Conservation (phyloP, 2,888 invertebrate species). For the Ferdinandea cuprea region DNA sequence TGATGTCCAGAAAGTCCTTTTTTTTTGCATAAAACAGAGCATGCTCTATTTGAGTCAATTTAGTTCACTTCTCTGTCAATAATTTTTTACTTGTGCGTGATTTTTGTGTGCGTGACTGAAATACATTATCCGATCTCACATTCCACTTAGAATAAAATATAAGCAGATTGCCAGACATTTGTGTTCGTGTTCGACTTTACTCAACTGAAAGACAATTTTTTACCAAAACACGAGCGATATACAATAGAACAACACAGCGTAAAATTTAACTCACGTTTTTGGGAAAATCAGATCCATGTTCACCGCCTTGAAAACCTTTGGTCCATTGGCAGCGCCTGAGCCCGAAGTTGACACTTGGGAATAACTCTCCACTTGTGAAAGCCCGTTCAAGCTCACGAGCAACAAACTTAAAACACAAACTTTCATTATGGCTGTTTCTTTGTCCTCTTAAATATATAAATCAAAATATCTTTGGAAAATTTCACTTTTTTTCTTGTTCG, state of each 20-base stretch:
- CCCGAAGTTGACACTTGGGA: conserved; percentile 78
- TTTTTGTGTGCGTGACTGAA: no score
- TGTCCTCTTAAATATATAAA: conserved; percentile 1
- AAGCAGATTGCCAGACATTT: no score
- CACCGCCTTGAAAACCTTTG: conserved; percentile 80
- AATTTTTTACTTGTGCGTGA: no score
- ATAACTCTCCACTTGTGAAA: conserved; percentile 75
- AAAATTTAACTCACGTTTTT: conserved; percentile 78
- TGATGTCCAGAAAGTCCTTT: no score
- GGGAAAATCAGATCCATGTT: conserved; percentile 82
- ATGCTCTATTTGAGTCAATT: no score
- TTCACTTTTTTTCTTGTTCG: conserved; percentile 50
- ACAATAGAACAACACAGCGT: neutral
- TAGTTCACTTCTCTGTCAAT: no score
- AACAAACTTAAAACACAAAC: conserved; percentile 40
- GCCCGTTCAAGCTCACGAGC: neutral
- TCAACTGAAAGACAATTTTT: no score
- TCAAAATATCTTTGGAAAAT: neutral
- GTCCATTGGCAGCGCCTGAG: conserved; percentile 76
- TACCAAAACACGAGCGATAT: no score
- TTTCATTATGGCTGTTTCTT: conserved; percentile 3
- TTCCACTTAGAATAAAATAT: no score
- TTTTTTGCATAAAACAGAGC: no score
- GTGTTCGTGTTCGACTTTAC: no score
- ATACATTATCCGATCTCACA: no score